Evolutionary conservation across 2,797 vertebrate species (phyloP), one percentile per base, ranked within the genome.

Genomic region (Onychomys leucogaster): DNA sequence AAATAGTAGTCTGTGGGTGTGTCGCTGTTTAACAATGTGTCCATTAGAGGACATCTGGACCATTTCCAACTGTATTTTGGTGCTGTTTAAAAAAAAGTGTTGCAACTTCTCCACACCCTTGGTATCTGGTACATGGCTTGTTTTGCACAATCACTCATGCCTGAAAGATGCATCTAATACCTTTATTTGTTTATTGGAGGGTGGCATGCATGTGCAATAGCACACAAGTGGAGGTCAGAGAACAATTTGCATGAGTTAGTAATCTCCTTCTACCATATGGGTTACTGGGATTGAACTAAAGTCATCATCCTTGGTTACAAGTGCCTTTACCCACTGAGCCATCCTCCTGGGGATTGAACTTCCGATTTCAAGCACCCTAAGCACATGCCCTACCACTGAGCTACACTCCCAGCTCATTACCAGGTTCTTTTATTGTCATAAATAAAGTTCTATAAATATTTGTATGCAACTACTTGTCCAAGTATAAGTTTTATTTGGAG

Each of bases 401-500:
- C 71, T 65, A 77, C 41, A 76, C 19, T n/a, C 7, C 5, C 10
- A 2, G 10, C 67, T 19, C 16, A 32, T 92, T 88, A 82, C 67
- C 29, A 65, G 3, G 3, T n/a, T 82, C 87, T 43, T 80, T 25
- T n/a, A 10, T 67, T 89, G 32, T 63, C 71, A 91, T 55, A 82
- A 82, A 61, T 82, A 89, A 80, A 17, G 41, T 91, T 29, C 41
- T 78, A 2, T 71, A 89, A 82, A 86, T 10, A 89, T 75, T 91
- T 90, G 55, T 73, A 12, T 84, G 41, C 25, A 59, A n/a, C 12
- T 67, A 21, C 85, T 91, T 96, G 14, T 55, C 34, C 23, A 87
- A 55, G 37, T 52, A 29, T 94, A 65, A 77, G 29, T 43, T 94
- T 93, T 94, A 19, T 43, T 94, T 94, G 89, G 37, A 57, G 92